These are phyloP conservation scores for Crax fasciolata DNA, from an alignment of 2,797 vertebrate genomes.

Conservation along the genomic window DNA sequence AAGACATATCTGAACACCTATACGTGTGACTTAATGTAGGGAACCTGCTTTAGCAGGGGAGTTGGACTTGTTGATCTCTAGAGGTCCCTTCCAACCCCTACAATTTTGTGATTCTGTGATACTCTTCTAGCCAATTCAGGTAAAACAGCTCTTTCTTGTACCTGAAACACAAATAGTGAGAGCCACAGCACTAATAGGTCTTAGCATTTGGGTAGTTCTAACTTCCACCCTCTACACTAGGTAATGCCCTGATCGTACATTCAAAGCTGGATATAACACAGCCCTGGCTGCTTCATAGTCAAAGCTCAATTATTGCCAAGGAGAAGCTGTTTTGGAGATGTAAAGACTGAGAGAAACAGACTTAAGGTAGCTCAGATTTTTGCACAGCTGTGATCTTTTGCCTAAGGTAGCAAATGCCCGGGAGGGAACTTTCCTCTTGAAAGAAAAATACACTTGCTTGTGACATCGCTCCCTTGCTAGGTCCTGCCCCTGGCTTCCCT, in stretches of 20 bases:
- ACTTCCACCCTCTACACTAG: not conserved
- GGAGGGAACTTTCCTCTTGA: not conserved
- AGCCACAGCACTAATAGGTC: not conserved
- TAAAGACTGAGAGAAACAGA: not conserved
- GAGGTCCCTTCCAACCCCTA: no score
- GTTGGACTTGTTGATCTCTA: no score
- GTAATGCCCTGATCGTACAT: no score
- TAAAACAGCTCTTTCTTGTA: not conserved
- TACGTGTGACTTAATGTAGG: no score
- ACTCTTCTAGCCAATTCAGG: not conserved
- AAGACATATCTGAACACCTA: no score
- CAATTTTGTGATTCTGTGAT: not conserved
- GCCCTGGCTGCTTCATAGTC: not conserved
- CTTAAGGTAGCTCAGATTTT: not conserved
- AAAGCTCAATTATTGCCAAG: not conserved
- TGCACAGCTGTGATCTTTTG: not conserved
- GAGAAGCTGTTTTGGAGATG: not conserved
- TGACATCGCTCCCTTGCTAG: not conserved
- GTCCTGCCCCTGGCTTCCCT: not conserved
- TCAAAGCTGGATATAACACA: not conserved
- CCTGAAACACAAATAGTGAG: not conserved
- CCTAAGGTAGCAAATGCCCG: not conserved
- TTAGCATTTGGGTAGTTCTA: not conserved
- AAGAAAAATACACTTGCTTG: not conserved
- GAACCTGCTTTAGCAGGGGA: no score